Base-by-base conservation (phyloP, 2,113 vertebrate genomes). In the Laterallus jamaicensis region DNA sequence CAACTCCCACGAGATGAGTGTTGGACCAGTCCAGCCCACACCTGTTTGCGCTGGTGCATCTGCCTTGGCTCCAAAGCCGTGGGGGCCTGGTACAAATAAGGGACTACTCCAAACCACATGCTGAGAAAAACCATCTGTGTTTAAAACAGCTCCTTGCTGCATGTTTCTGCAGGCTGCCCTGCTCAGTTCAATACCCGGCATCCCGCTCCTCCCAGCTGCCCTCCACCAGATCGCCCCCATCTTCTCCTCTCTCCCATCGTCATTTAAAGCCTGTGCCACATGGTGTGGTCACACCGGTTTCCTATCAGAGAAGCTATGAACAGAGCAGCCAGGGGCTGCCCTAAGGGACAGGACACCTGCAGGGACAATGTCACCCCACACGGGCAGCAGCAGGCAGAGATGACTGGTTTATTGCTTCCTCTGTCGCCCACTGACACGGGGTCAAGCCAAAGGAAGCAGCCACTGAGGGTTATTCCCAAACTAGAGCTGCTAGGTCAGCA, bases 11-110 rank as follows among this genome's bases (percentile, higher is more conserved):
- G 31, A 44, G 89, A 18, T 8, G 76, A 64, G 76, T 1, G 50
- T 22, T 42, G 92, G 96, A 87, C 69, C 70, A 13, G 92, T 1
- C 4, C 92, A 90, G 54, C 90, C 95, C 95, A 60, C 82, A 70
- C 93, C 92, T 90, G 87, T 58, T 81, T 92, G 93, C 21, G 11
- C 93, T 88, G 87, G 11, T 91, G 88, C 84, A 88, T 95, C 87
- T 87, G 93, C 89, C 69, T 75, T 58, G 89, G 89, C 92, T 91
- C 10, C 0, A 1, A 56, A 69, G 76, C 83, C 56, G 68, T 25
- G 80, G 92, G 91, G 77, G 83, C 80, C 68, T 11, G 2, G 58
- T 32, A 80, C 47, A 54, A 19, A 87, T 7, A 44, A 91, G 89
- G 89, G 92, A 67, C n/a, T 10, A 35, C 81, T 87, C 90, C 74